Evolutionary conservation across 2,797 vertebrate species (phyloP), one percentile per base, ranked within the genome.

Genomic region (Catamblyrhynchus diadema): DNA sequence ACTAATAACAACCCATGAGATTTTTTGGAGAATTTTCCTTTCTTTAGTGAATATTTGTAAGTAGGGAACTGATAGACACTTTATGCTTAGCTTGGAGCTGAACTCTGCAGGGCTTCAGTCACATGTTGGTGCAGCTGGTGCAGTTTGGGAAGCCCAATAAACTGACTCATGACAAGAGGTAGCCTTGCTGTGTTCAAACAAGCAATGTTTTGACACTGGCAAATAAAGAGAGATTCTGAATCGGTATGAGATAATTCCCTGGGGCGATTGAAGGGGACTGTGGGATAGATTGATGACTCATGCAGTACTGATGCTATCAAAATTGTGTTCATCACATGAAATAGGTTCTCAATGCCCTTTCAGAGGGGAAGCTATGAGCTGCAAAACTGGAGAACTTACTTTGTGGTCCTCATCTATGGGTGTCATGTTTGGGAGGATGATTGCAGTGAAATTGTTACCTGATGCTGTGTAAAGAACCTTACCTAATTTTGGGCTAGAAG

Each of bases 1-100:
- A 0, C 25, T 62, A 20, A 8, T 61, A 57, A 42, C 33, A 50
- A 72, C 14, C 27, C 9, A 8, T 0, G 0, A 44, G 30, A 13
- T 28, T 45, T 54, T 71, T 53, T 54, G 16, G 14, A 8, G 3
- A 5, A 10, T 86, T 71, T 71, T 23, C 6, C 30, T 51, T 78
- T 71, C 15, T 54, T 32, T 24, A 42, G 14, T 42, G 65, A 44
- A 2, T 61, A 23, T 57, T 73, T 61, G 4, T 45, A 24, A 69
- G 16, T 22, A 27, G 21, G 21, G 48, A 81, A 27, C 9, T 10
- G 14, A 2, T 32, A 21, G 32, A 13, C 39, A 23, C 9, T 42
- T 73, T 2, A 4, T 56, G 25, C 42, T 60, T n/a, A 37, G 19
- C 37, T 32, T 44, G 37, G 78, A 77, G 54, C 50, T 13, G 10